Base-by-base conservation (phyloP, 2,113 vertebrate species). In the Calidris pygmaea region DNA sequence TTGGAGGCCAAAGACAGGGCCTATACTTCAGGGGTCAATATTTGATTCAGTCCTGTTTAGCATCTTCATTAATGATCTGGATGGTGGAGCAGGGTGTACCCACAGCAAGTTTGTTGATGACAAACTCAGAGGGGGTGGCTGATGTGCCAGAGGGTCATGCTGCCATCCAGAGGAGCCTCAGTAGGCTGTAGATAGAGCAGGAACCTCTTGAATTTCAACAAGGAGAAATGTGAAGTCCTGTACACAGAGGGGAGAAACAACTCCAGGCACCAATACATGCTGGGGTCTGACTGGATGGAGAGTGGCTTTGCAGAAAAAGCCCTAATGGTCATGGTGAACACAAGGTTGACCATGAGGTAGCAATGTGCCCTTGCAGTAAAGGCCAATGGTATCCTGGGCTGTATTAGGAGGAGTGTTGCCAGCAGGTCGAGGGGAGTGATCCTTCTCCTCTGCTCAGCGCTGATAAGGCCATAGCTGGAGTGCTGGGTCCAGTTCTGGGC, bases 21-120 rank as follows among this genome's bases (percentile, higher is more conserved):
- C 0, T 43, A 39, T 60, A 5, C 1, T 1, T 45, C 20, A 45
- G 14, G 19, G 19, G 4, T 80, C 72, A 26, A 0, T 32, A 6
- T 6, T 52, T 34, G 22, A 11, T 30, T 41, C 29, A 18, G 11
- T 73, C 7, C 15, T 73, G 11, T 65, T 68, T 14, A 76, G 22
- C 14, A 19, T 65, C n/a, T 60, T 65, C 34, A 3, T 34, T 23
- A 84, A 41, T 27, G 16, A 18, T 71, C 15, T 63, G 53, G 27
- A 19, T 53, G 47, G 10, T 62, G 53, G 37, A 76, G 19, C 63
- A 66, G 56, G 12, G 14, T 41, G 50, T 55, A 45, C 12, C 7
- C 12, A 65, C 55, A 71, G 66, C 56, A n/a, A 34, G 10, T 43
- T 72, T 82, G 39, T 30, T 60, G 20, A 7, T 58, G 32, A 12